A percentile compares a stretch with the other conserved stretches of the same genome.
phyloP scores from a whole-genome alignment of 2,113 vertebrate species.

The Puffinus mauretanicus region DNA sequence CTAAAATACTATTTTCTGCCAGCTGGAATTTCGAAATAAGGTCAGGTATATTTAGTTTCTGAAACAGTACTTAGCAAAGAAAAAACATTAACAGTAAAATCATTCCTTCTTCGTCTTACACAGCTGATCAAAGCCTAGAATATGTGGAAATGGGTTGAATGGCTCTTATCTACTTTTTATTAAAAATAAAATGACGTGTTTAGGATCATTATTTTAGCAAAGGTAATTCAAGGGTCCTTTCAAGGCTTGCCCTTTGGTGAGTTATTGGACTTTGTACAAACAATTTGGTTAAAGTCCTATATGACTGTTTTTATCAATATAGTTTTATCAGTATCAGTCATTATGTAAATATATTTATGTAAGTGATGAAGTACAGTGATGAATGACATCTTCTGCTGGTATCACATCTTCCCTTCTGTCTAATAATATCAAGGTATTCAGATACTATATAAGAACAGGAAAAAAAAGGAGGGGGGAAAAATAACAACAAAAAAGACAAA shows the following conservation, averaged over 20 bases:
- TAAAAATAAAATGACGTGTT: neutral
- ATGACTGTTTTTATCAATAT: neutral
- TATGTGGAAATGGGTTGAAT: neutral
- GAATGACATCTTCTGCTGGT: neutral
- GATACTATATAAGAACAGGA: neutral
- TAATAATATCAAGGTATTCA: neutral
- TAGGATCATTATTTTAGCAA: neutral
- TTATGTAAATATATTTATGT: neutral
- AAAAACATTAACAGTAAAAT: neutral
- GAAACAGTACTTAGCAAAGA: neutral
- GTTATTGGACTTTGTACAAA: neutral
- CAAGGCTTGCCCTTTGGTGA: neutral
- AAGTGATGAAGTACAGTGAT: neutral
- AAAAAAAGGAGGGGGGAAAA: fast-evolving
- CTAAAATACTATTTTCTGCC: neutral
- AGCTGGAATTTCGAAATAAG: constrained; percentile 15
- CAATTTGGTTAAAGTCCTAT: neutral
- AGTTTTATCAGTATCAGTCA: neutral
- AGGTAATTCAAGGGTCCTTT: neutral
- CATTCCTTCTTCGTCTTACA: neutral
- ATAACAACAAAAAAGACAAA: neutral
- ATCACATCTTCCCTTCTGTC: neutral
- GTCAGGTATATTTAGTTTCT: neutral
- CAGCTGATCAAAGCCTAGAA: neutral
- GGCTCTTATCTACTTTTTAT: neutral